phyloP scores from a whole-genome alignment of 2,113 vertebrate species.

The Lates calcarifer region DNA sequence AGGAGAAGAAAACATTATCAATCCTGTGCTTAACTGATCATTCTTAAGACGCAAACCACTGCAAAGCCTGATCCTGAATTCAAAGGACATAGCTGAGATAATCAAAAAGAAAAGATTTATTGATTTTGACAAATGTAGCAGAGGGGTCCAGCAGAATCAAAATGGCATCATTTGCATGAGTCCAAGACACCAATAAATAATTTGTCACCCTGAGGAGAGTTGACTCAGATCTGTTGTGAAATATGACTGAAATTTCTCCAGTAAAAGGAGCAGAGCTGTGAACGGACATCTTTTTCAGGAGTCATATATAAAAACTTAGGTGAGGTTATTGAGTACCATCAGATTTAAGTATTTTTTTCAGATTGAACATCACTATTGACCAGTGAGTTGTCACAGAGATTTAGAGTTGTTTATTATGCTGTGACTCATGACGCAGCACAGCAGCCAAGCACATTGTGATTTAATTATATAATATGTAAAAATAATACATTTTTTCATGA shows the following conservation, averaged over 20 bases:
- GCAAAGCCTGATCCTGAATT: background rate
- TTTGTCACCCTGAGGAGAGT: slow-evolving; percentile 43
- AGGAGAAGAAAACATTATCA: background rate
- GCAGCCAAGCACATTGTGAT: background rate
- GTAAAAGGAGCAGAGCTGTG: slow-evolving; percentile 18
- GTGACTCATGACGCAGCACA: slow-evolving; percentile 33
- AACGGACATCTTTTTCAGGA: background rate
- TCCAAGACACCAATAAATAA: slow-evolving; percentile 39
- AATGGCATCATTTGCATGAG: slow-evolving; percentile 15
- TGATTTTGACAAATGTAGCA: slow-evolving; percentile 5
- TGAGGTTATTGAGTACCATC: background rate
- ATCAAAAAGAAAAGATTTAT: background rate
- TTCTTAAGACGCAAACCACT: background rate
- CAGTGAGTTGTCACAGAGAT: background rate
- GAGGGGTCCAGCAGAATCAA: slow-evolving; percentile 14
- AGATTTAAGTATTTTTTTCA: slow-evolving; percentile 3
- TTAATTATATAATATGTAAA: slow-evolving; percentile 6
- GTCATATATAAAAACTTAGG: background rate
- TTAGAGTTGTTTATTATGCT: slow-evolving; percentile 7
- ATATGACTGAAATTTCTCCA: slow-evolving; percentile 16
- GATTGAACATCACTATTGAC: background rate
- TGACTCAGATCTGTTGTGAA: slow-evolving; percentile 48
- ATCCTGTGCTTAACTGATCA: background rate
- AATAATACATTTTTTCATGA: slow-evolving; percentile 2
- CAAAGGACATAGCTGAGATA: background rate